Conservation (phyloP, 2,113 vertebrate species). For the Natator depressus region DNA sequence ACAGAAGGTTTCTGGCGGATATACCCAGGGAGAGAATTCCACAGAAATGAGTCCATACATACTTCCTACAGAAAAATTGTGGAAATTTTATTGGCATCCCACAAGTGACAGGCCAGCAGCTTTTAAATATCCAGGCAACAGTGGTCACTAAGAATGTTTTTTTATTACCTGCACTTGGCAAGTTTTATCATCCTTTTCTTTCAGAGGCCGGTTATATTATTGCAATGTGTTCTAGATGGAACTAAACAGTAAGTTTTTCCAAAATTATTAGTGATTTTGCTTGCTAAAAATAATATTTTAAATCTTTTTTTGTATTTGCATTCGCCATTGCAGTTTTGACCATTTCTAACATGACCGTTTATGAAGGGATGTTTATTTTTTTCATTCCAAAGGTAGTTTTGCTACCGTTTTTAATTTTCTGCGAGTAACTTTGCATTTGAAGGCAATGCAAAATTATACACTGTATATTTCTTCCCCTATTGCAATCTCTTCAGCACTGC, state of each 20-base stretch:
- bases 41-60: background rate
- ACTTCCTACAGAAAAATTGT: background rate
- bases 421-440: background rate
- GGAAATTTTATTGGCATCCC: background rate
- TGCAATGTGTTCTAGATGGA: background rate
- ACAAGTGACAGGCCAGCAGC: background rate
- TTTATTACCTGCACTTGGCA: background rate
- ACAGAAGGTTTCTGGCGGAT: background rate
- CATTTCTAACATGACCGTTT: background rate
- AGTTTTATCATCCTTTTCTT: background rate
- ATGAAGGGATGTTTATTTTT: background rate
- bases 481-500: conserved; percentile 4
- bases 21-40: background rate
- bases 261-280: background rate
- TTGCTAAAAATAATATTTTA: background rate
- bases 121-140: background rate
- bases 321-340: background rate
- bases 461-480: background rate
- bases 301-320: background rate
- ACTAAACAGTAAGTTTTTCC: background rate
- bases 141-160: background rate
- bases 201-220: background rate
- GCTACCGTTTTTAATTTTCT: background rate
- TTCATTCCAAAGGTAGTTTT: background rate
- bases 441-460: background rate